Percentiles rank a stretch among this genome's conserved stretches.
phyloP scores from a whole-genome alignment of 2,888 invertebrate species.

The Spialia ferax region DNA sequence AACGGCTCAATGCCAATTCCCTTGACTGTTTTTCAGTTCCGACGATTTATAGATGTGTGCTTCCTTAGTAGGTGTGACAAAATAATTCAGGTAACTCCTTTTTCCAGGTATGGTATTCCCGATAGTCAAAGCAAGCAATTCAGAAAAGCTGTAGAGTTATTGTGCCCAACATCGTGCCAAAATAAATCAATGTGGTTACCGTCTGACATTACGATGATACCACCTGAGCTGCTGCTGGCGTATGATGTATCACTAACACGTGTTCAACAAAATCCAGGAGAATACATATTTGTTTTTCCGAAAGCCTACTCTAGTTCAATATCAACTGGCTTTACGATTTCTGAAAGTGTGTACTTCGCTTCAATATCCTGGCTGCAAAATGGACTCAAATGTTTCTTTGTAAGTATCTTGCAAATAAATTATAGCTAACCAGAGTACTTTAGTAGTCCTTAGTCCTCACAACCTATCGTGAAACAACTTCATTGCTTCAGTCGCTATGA shows the following conservation, averaged over 20 bases:
- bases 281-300: constrained; percentile 96
- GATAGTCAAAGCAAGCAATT: constrained; percentile 91
- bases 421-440: no score
- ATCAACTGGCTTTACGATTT: constrained; percentile 95
- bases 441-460: no score
- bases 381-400: constrained; percentile 91
- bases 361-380: constrained; percentile 92
- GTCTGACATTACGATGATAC: constrained; percentile 97
- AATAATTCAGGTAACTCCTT: no score
- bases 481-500: no score
- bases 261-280: constrained; percentile 94
- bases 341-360: constrained; percentile 97
- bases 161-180: constrained; percentile 94
- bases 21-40: no score
- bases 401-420: constrained; percentile 52
- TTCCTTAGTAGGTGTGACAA: no score
- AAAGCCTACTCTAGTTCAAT: constrained; percentile 94
- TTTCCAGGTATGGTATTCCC: constrained; percentile 91
- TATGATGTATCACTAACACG: constrained; percentile 93
- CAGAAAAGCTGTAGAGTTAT: constrained; percentile 90
- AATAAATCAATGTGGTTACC: constrained; percentile 95
- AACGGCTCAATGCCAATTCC: no score
- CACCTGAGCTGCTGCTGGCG: constrained; percentile 91
- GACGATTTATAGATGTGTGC: no score
- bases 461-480: no score